Evolutionary conservation across 2,888 invertebrate species (phyloP).

Genomic region (Polydesmus complanatus): DNA sequence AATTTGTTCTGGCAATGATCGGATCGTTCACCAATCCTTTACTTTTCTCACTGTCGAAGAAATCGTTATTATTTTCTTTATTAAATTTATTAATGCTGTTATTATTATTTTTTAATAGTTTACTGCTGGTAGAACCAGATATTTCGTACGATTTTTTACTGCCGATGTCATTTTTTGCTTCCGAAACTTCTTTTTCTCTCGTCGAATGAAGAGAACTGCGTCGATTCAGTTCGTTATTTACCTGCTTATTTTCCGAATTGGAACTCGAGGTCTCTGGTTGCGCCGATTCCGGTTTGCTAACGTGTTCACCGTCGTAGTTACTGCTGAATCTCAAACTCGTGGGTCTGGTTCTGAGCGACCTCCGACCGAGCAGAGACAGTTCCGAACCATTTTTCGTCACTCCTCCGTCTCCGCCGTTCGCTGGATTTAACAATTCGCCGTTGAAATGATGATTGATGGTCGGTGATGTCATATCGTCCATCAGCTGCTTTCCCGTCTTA

Average conservation of each 20-base stretch:
- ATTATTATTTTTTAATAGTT: neutral
- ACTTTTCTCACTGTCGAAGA: neutral
- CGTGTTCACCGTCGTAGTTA: constrained; percentile 1
- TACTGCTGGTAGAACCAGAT: too few relatives aligned
- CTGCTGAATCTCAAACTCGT: neutral
- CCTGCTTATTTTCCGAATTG: neutral
- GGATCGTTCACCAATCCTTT: neutral
- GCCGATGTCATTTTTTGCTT: neutral
- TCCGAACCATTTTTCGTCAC: neutral
- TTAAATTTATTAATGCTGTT: too few relatives aligned
- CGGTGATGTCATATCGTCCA: constrained; percentile 2
- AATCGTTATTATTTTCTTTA: too few relatives aligned
- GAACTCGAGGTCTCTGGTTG: constrained; percentile 18
- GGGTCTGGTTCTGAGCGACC: neutral
- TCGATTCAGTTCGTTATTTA: neutral
- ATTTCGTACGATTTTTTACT: too few relatives aligned
- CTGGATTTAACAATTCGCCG: neutral
- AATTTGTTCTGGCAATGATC: constrained; percentile 20
- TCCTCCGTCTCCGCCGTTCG: neutral
- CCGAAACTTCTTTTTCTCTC: neutral
- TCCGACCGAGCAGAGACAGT: too few relatives aligned
- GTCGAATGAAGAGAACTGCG: neutral
- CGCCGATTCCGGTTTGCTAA: constrained; percentile 15
- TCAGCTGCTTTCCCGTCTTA: constrained; percentile 16
- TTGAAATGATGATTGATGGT: neutral